Evolutionary conservation across 2,888 invertebrate genomes (phyloP), one percentile per base, ranked within the genome.

Genomic region (Rhagonycha lutea): DNA sequence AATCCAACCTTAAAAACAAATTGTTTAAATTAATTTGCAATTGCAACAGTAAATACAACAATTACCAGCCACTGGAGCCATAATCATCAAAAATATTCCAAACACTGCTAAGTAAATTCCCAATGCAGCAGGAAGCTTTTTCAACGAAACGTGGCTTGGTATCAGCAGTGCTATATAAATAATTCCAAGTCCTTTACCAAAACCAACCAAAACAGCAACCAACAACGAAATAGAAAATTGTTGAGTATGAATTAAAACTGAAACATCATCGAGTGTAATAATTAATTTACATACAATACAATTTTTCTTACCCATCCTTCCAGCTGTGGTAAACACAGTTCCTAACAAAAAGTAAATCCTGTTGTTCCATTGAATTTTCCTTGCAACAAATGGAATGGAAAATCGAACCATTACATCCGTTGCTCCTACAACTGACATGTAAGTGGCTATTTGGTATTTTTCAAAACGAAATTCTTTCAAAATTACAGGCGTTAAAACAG

Each of bases 121-220:
- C 0, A 92, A 90, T 3, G 94, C 94, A 10, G 92, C 93, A 0
- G 94, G 93, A 75, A 94, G 84, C 75, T 92, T 91, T 78, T 92
- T 91, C 12, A 94, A 83, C 0, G 94, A 92, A 62, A 94, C 94
- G 83, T 94, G 91, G 0, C 91, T 91, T 3, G 94, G 94, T 81
- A 94, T 93, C 11, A 94, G 93, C 4, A 94, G 86, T 0, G 93
- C 92, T 91, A 94, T 93, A 82, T 94, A 94, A 7, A 94, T 92
- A 4, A 94, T 94, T 73, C 94, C 88, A 0, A 94, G 85, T 0
- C 92, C 94, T 87, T 94, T 94, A 18, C 93, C 93, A 75, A 92
- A 90, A 0, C 94, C 94, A 78, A 94, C 91, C 79, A 93, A 89
- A 0, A 91, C 89, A 29, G 92, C 92, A 12, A 92, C 90, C 14